Conservation (phyloP, 1,140 invertebrate genomes). For the Euura lappo region DNA sequence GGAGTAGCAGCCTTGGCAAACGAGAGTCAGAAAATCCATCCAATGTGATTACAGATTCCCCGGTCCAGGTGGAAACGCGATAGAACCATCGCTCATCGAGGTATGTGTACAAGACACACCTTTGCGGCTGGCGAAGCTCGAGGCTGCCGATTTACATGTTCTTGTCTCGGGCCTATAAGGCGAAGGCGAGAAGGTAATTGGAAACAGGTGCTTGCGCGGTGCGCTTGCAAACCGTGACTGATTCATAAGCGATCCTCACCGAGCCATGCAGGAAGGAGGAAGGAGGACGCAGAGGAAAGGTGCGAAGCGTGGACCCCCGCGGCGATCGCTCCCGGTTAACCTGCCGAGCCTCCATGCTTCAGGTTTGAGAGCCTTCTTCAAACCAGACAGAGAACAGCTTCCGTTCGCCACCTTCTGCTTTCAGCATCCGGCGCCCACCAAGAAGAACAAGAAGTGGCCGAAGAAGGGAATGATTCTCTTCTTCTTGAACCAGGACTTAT, state of each 20-base stretch:
- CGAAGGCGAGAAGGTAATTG: background rate
- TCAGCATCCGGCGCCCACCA: no score
- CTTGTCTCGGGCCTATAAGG: background rate
- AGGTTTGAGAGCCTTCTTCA: background rate
- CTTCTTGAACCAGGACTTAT: no score
- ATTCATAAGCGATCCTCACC: background rate
- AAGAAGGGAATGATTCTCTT: no score
- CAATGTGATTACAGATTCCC: background rate
- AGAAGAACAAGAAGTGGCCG: no score
- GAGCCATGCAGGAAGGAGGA: background rate
- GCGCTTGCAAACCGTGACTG: conserved; percentile 3
- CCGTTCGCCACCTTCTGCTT: background rate
- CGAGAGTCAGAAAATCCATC: no score
- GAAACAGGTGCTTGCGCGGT: background rate
- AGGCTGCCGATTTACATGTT: background rate
- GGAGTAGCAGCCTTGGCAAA: no score
- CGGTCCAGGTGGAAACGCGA: background rate
- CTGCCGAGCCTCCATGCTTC: background rate
- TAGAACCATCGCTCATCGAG: background rate
- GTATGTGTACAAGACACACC: background rate
- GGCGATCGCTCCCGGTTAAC: background rate
- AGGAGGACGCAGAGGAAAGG: background rate
- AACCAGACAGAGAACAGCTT: background rate
- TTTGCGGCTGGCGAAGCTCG: background rate
- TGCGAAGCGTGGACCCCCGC: background rate